Conservation (phyloP, 2,888 invertebrate genomes). For the Drosophila lutescens region DNA sequence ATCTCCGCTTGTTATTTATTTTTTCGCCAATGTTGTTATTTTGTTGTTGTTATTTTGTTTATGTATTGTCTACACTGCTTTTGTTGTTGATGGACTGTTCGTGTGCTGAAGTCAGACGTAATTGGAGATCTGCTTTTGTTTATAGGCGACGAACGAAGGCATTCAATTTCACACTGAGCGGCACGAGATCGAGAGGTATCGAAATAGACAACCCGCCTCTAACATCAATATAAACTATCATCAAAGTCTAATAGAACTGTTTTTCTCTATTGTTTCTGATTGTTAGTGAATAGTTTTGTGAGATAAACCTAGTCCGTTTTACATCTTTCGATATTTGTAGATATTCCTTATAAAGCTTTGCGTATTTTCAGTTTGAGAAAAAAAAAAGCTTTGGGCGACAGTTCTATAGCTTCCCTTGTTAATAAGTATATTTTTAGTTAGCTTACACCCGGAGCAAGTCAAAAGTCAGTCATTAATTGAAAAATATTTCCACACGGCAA, state of each 20-base stretch:
- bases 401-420: not conserved
- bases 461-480: slow-evolving; percentile 31
- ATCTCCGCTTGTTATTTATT: slow-evolving; percentile 32
- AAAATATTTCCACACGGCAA: slow-evolving; percentile 41
- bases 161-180: slow-evolving; percentile 56
- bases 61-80: slow-evolving; percentile 29
- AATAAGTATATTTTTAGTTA: slow-evolving; percentile 1
- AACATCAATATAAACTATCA: slow-evolving; percentile 16
- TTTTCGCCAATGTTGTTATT: slow-evolving; percentile 16
- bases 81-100: slow-evolving; percentile 34
- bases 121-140: slow-evolving; percentile 40
- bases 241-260: not conserved
- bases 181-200: slow-evolving; percentile 25
- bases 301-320: not conserved
- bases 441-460: slow-evolving; percentile 23
- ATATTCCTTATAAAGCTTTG: no score
- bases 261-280: not conserved
- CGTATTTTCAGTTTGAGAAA: no score
- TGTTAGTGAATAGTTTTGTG: not conserved
- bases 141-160: slow-evolving; percentile 47
- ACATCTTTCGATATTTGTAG: no score
- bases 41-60: slow-evolving; percentile 15
- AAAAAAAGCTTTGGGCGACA: not conserved
- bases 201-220: slow-evolving; percentile 14
- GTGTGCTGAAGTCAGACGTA: slow-evolving; percentile 26